Evolutionary conservation across 2,113 vertebrate genomes (phyloP).

Genomic region (Chaetorhynchus papuensis): DNA sequence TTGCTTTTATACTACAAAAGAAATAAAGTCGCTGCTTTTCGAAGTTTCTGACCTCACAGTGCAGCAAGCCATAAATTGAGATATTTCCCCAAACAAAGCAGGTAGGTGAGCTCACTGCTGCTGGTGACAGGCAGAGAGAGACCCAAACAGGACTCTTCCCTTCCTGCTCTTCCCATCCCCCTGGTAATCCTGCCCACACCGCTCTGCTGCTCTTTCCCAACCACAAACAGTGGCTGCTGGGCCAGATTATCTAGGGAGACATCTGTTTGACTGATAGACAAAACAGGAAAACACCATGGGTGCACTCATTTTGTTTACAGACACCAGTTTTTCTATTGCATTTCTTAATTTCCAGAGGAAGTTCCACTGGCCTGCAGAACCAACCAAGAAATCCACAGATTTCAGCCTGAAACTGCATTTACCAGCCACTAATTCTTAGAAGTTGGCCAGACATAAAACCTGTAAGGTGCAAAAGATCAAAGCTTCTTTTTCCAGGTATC

Average conservation of each 20-base stretch:
- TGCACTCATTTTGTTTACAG: neutral
- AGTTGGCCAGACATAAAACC: neutral
- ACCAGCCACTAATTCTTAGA: neutral
- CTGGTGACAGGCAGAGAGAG: neutral
- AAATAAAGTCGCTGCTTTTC: neutral
- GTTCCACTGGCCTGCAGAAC: neutral
- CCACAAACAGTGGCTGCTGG: neutral
- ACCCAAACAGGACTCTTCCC: neutral
- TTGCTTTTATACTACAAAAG: neutral
- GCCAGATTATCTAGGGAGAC: constrained; percentile 46
- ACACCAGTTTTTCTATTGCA: neutral
- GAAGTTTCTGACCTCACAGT: neutral
- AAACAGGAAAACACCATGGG: neutral
- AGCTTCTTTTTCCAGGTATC: neutral
- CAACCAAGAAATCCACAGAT: neutral
- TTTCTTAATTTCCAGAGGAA: neutral
- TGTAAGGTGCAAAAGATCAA: neutral
- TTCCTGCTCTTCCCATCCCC: constrained; percentile 9
- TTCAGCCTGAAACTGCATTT: neutral
- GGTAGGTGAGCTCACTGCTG: neutral
- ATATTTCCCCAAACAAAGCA: neutral
- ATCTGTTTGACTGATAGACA: constrained; percentile 33
- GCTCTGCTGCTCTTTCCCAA: constrained; percentile 3
- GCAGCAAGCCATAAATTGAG: neutral
- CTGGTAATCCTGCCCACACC: constrained; percentile 52